Base-by-base conservation (phyloP, 2,888 invertebrate species). In the Cotesia congregata region DNA sequence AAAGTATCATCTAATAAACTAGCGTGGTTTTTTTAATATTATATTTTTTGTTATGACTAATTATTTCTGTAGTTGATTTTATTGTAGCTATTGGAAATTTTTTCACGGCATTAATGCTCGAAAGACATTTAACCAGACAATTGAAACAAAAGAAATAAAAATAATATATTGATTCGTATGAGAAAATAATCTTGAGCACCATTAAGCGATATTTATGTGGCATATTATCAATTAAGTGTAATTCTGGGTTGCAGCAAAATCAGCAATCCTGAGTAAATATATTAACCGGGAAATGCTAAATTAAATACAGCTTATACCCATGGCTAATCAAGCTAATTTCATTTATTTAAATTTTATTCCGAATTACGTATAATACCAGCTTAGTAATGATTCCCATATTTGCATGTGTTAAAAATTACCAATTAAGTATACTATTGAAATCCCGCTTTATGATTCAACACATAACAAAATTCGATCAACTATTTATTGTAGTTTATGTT, bases 121-220 rank as follows among this genome's bases (percentile, higher is more conserved):
- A 41, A 64, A 69, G 75, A 64, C 68, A 75, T 75, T 65, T 65
- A 39, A 50, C 39, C 41, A 62, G 39, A 72, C 41, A 72, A 64
- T 75, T 71, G 59, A 39, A 65, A 39, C 38, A 50, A 70, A 70
- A 75, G 70, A 75, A 65, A 39, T 75, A 12, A 61, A 50, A 2
- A 50, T 50, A 50, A 62, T 40, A 70, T 65, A 41, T 50, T 70
- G 65, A 71, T 50, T 69, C 50, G 70, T 70, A 71, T 75, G 64
- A 75, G 75, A 70, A 75, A 75, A 75, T 69, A 65, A 75, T 67
- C 65, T 50, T 75, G 65, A 75, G 71, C 71, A 65, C 65, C 65
- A 75, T 75, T 75, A 71, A 65, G 39, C 40, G 9, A 65, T 71
- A 75, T 75, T 71, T 67, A 64, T 75, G 65, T 65, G 71, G 65